Conservation (phyloP, 2,797 vertebrate genomes). For the Alectoris magna region DNA sequence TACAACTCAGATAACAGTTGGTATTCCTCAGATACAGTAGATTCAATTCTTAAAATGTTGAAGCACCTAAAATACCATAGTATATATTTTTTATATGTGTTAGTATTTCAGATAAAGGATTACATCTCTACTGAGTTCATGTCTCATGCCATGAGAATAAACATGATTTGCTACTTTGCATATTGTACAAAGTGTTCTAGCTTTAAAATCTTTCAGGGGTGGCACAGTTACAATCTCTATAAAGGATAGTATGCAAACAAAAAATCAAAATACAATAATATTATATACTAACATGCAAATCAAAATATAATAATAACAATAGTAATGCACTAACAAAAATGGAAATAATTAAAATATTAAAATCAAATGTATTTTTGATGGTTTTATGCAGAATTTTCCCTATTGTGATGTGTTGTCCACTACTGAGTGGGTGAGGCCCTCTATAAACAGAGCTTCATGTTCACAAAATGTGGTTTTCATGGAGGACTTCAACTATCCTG, state of each 20-base stretch:
- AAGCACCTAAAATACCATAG: accelerated
- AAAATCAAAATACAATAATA: not conserved
- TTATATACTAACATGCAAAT: too few relatives aligned
- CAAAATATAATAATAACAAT: too few relatives aligned
- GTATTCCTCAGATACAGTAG: not conserved
- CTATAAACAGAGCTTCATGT: too few relatives aligned
- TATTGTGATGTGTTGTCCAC: too few relatives aligned
- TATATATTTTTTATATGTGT: not conserved
- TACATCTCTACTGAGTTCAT: not conserved
- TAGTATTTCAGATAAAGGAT: not conserved
- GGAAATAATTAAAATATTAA: not conserved
- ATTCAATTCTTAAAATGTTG: not conserved
- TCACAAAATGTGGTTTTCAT: too few relatives aligned
- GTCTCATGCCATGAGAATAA: not conserved
- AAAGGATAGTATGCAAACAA: not conserved
- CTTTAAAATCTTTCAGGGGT: not conserved
- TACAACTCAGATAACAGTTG: not conserved
- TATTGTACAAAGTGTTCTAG: not conserved
- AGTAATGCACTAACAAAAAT: not conserved
- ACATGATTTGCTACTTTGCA: not conserved
- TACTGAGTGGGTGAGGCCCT: too few relatives aligned
- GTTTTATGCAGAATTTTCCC: too few relatives aligned
- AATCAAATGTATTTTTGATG: too few relatives aligned
- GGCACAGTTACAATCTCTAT: not conserved
- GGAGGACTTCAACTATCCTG: too few relatives aligned